Percentiles rank a stretch among this genome's conserved stretches.
Evolutionary conservation across 2,113 vertebrate genomes (phyloP).

Genomic region (Plestiodon gilberti): DNA sequence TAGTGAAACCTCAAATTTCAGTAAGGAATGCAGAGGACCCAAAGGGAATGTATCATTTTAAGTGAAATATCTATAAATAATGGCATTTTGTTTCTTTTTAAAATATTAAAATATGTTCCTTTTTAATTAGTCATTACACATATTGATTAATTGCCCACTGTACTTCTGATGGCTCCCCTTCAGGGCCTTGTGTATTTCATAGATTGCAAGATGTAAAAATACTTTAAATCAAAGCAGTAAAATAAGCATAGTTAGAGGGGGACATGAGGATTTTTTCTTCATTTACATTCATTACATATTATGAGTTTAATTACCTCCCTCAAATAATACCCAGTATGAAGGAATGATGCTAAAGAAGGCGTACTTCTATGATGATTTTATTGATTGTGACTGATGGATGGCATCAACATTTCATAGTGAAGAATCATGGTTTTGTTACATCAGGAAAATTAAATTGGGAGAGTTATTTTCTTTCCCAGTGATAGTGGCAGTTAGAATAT

Average conservation of each 20-base stretch:
- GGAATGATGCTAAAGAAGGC: conserved; percentile 76
- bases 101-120: conserved; percentile 71
- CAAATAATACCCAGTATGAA: conserved; percentile 78
- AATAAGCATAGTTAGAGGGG: conserved; percentile 78
- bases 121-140: conserved; percentile 74
- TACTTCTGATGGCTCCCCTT: conserved; percentile 66
- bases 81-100: conserved; percentile 60
- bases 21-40: conserved; percentile 49
- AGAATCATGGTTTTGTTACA: conserved; percentile 91
- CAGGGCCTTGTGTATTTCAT: conserved; percentile 69
- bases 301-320: conserved; percentile 86
- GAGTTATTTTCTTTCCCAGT: conserved; percentile 90
- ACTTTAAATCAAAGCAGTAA: conserved; percentile 79
- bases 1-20: conserved; percentile 36
- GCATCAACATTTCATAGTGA: conserved; percentile 88
- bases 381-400: conserved; percentile 90
- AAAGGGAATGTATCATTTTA: conserved; percentile 60
- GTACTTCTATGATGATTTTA: conserved; percentile 83
- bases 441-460: conserved; percentile 92
- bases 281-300: conserved; percentile 87
- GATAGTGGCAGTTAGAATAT: conserved; percentile 94
- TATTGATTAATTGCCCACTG: conserved; percentile 71
- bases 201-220: conserved; percentile 72
- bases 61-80: conserved; percentile 63
- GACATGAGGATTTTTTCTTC: conserved; percentile 78